Evolutionary conservation across 2,888 invertebrate genomes (phyloP), one percentile per base, ranked within the genome.

Genomic region (Drosophila mimetica): DNA sequence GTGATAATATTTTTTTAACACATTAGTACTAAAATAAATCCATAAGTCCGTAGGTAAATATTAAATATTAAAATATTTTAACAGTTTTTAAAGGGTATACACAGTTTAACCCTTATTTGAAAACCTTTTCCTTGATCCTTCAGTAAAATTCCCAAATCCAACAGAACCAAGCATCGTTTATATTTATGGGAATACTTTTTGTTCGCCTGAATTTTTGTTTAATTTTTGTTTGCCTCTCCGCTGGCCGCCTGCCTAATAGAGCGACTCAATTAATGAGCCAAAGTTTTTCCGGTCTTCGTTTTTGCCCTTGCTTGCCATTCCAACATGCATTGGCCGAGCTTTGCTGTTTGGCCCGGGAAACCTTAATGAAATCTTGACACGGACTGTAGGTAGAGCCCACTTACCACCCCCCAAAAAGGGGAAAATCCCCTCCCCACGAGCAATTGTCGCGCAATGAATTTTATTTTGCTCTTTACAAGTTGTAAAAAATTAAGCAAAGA

Each of bases 321-420:
- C 37, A 36, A 58, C 69, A 71, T 57, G 71, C 57, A 76, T 81
- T 81, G 87, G 59, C 51, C 67, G 72, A 55, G 79, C 87, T 71
- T 85, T 28, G 79, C 61, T 71, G 74, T 76, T 44, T 60, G 64
- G 30, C 16, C 42, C 30, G 11, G 36, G 55, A 28, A 65, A 74
- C 82, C 82, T 87, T 81, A 89, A 89, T 86, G 88, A 89, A 89
- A 89, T 87, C 85, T 87, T 82, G 75, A 76, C 82, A 85, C 75
- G 80, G 77, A 84, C 63, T 70, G 55, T 14, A 63, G 61, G 63
- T 51, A 51, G 65, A 39, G 60, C 30, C 32, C 9, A 25, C 18
- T 53, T n/a, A 11, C 55, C 39, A 14, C 16, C 30, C 13, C 16
- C 14, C 8, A 4, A 25, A 25, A 8, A 3, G n/a, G 1, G 20